Conservation (phyloP, 2,888 invertebrate genomes). For the Synanthedon andrenaeformis region DNA sequence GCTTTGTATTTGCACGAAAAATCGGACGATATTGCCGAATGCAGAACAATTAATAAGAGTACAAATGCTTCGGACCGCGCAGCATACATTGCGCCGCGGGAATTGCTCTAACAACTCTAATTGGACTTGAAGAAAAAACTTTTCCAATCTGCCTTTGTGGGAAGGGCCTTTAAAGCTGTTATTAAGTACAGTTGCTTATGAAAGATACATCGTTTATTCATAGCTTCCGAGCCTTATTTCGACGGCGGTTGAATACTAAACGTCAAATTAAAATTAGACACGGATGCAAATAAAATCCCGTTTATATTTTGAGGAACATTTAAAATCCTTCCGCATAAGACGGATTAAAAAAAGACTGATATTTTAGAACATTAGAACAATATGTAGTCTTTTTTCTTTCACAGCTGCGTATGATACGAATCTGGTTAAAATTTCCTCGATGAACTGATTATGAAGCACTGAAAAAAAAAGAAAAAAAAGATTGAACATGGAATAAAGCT, state of each 20-base stretch:
- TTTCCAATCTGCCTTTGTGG: conserved; percentile 65
- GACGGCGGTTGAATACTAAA: conserved; percentile 1
- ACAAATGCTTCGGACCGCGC: conserved; percentile 4
- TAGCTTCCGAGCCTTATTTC: conserved; percentile 2
- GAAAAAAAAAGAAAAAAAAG: no score
- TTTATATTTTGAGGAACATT: conserved; percentile 1
- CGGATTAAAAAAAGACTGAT: no score
- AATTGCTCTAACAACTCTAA: conserved; percentile 66
- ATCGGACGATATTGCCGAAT: background rate
- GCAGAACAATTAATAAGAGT: background rate
- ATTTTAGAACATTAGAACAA: no score
- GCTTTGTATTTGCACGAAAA: background rate
- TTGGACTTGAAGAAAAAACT: conserved; percentile 64
- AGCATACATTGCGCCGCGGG: conserved; percentile 40
- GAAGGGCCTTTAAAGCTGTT: conserved; percentile 44
- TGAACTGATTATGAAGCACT: no score
- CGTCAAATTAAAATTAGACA: conserved; percentile 5
- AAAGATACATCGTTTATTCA: conserved; percentile 24
- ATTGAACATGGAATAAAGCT: no score
- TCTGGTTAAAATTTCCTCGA: no score
- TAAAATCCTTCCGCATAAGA: background rate
- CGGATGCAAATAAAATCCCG: conserved; percentile 7
- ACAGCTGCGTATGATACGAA: no score
- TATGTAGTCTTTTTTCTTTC: no score
- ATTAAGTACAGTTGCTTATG: conserved; percentile 33